Evolutionary conservation across 2,888 invertebrate species (phyloP).

Genomic region (Pseudoips prasinana): DNA sequence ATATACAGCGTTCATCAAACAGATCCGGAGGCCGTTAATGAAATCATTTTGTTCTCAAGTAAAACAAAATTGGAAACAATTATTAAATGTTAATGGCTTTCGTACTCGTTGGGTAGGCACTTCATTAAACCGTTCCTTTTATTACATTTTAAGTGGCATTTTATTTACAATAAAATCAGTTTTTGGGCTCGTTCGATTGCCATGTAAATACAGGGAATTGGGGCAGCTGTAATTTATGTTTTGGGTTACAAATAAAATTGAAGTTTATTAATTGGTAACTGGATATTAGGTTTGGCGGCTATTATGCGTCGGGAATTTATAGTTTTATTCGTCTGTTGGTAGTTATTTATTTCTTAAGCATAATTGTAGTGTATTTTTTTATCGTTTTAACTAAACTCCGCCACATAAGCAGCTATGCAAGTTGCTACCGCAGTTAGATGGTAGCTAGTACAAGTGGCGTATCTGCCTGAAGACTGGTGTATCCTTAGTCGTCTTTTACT

Average conservation of each 20-base stretch:
- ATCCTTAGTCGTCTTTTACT: no score
- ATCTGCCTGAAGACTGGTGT: no score
- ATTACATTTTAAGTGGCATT: slow-evolving; percentile 32
- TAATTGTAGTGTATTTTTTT: no score
- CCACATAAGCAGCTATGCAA: no score
- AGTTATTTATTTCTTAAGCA: no score
- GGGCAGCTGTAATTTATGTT: slow-evolving; percentile 23
- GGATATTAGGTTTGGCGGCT: no score
- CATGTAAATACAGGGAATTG: slow-evolving; percentile 24
- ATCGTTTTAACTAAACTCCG: no score
- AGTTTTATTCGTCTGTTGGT: no score
- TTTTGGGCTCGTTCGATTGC: slow-evolving; percentile 22
- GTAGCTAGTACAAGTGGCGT: no score
- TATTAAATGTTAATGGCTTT: slow-evolving; percentile 41
- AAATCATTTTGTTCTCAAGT: slow-evolving; percentile 49
- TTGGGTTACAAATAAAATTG: slow-evolving; percentile 16
- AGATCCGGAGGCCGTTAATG: slow-evolving; percentile 40
- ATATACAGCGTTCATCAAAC: slow-evolving; percentile 43
- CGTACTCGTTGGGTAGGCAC: slow-evolving; percentile 24
- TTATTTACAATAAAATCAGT: slow-evolving; percentile 33
- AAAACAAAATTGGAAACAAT: slow-evolving; percentile 44
- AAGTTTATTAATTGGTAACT: slow-evolving; percentile 6
- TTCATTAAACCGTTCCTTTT: slow-evolving; percentile 36
- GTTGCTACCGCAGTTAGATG: no score
- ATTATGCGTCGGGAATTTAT: no score